phyloP scores from a whole-genome alignment of 2,888 invertebrate species.

The Auanema sp. region DNA sequence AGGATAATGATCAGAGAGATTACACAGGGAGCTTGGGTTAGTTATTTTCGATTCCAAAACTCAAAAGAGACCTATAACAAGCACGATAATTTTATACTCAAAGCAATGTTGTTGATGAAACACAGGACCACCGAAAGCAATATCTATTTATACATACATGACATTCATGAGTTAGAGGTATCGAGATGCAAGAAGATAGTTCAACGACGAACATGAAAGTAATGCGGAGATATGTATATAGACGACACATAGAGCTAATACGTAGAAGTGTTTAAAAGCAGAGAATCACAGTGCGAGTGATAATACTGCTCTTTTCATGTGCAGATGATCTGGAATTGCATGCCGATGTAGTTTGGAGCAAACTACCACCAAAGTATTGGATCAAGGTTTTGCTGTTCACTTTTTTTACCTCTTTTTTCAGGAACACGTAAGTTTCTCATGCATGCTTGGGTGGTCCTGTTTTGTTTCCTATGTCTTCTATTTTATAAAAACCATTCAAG shows the following conservation, averaged over 20 bases:
- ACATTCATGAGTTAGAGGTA: not conserved
- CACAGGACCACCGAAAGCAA: slow-evolving; percentile 3
- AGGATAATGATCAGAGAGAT: slow-evolving; percentile 60
- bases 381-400: too few species aligned
- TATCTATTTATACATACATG: too few species aligned
- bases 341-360: not conserved
- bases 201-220: slow-evolving; percentile 1
- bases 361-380: not conserved
- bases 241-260: slow-evolving; percentile 3
- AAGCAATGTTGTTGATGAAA: not conserved
- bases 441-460: slow-evolving; percentile 8
- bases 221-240: not conserved
- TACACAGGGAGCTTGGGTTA: slow-evolving; percentile 37
- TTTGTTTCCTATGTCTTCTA: not conserved
- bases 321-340: slow-evolving; percentile 7
- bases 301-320: slow-evolving; percentile 4
- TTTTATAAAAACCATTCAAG: not conserved
- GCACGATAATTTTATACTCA: not conserved
- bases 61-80: not conserved
- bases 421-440: not conserved
- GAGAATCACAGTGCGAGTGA: not conserved
- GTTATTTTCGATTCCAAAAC: slow-evolving; percentile 8
- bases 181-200: slow-evolving; percentile 2
- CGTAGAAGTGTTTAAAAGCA: not conserved
- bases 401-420: too few species aligned